Percentiles rank a stretch among this genome's conserved stretches.
Conservation (phyloP, 2,888 invertebrate species). For the Actias luna region DNA sequence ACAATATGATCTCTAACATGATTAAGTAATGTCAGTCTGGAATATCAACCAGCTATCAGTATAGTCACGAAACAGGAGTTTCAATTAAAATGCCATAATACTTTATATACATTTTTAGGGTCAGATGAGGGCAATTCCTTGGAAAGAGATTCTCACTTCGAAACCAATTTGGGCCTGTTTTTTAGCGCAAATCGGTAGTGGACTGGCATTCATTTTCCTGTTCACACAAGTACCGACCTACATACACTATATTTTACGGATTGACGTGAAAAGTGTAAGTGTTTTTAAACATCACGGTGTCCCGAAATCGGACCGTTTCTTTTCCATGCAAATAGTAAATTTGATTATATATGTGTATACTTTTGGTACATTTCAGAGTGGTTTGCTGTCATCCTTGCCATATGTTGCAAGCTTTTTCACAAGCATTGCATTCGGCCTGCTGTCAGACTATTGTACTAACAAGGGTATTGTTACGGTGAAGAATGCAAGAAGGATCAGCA, state of each 20-base stretch:
- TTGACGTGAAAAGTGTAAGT: constrained; percentile 63
- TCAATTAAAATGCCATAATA: too few species aligned
- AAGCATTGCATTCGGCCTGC: constrained; percentile 78
- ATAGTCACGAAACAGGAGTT: too few species aligned
- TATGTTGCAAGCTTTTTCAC: constrained; percentile 80
- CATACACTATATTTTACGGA: constrained; percentile 81
- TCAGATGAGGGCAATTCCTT: constrained; percentile 60
- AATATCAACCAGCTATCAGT: too few species aligned
- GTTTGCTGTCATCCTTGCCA: constrained; percentile 82
- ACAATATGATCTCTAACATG: too few species aligned
- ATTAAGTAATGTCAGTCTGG: too few species aligned
- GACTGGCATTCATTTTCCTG: constrained; percentile 83
- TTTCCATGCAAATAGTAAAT: too few species aligned
- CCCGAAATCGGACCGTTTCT: too few species aligned
- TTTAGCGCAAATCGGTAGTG: constrained; percentile 75
- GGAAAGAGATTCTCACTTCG: constrained; percentile 79
- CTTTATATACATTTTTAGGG: too few species aligned
- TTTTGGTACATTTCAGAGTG: constrained; percentile 51
- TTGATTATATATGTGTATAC: background rate
- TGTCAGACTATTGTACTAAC: constrained; percentile 76
- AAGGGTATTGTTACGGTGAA: constrained; percentile 45
- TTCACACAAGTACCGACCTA: constrained; percentile 85
- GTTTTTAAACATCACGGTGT: background rate
- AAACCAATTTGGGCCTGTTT: constrained; percentile 77
- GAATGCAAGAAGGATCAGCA: constrained; percentile 66